Percentiles rank a stretch among this genome's conserved stretches.
Conservation (phyloP, 2,113 vertebrate species). For the Myrmophylax atrothorax region DNA sequence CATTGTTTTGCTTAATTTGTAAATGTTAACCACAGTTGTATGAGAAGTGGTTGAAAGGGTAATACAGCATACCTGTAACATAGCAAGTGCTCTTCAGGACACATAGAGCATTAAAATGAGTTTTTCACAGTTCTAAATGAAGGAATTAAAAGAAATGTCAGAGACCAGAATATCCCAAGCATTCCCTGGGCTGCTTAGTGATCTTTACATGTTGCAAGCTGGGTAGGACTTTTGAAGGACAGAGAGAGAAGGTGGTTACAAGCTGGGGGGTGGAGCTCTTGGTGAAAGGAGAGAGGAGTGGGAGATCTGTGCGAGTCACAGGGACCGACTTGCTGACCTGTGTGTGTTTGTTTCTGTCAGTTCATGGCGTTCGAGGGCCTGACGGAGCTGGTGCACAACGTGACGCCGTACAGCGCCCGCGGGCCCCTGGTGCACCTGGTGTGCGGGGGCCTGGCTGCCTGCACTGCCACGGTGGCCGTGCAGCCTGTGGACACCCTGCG, state of each 20-base stretch:
- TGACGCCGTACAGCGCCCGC: conserved; percentile 69
- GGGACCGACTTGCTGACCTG: neutral
- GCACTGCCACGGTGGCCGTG: conserved; percentile 82
- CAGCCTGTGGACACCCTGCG: conserved; percentile 93
- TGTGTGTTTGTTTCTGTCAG: conserved; percentile 63
- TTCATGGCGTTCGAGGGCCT: conserved; percentile 88
- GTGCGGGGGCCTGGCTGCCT: conserved; percentile 89
- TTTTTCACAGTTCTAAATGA: neutral
- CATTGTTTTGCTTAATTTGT: neutral
- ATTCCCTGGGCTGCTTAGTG: neutral
- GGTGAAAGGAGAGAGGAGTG: neutral
- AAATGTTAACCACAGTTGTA: neutral
- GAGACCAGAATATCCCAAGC: neutral
- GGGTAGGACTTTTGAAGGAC: neutral
- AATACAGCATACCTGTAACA: neutral
- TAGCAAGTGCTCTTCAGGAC: neutral
- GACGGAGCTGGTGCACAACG: conserved; percentile 82
- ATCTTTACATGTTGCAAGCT: neutral
- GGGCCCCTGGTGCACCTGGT: conserved; percentile 83
- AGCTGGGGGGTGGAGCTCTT: neutral
- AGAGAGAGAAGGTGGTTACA: neutral
- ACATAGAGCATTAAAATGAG: neutral
- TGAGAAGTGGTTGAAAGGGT: neutral
- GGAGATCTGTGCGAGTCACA: neutral
- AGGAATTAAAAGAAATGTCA: neutral